Evolutionary conservation across 1,140 invertebrate species (phyloP), one percentile per base, ranked within the genome.

Genomic region (Venturia canescens): DNA sequence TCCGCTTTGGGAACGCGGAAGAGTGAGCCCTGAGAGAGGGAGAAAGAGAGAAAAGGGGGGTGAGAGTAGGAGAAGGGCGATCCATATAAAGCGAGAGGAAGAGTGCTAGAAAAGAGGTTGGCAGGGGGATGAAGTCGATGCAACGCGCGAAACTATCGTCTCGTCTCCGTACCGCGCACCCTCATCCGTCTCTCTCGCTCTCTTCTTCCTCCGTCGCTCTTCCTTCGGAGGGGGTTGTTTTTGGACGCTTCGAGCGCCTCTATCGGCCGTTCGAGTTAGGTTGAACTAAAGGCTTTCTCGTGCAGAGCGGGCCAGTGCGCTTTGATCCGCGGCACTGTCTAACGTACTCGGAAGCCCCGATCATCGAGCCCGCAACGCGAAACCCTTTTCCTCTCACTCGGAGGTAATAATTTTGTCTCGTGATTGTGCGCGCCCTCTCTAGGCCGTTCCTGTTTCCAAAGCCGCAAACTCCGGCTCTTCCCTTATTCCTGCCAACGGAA

Each of bases 321-420:
- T 83, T 86, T 86, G 88, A 87, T 88, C 85, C 87, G 87, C 86
- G 87, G 85, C 82, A 84, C 84, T 82, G 87, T 84, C 84, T 84
- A 83, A 87, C 86, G 86, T 85, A 83, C 84, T 53, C 18, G 50
- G 16, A 53, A 53, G 80, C 80, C 81, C 69, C 75, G 83, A 81
- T 70, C 79, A 81, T 83, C 78, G 83, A 82, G 84, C 84, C 69
- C 72, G 80, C 72, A 79, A n/a, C 48, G 34, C 78, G n/a, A 13
- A 75, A 53, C 50, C 74, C 78, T 11, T 34, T 7, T 34, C 31
- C 31, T 34, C 7, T 7, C 31, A 3, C 38, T 44, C 7, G 11
- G 7, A 53, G 18, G n/a, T 53, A n/a, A 53, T n/a, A n/a, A 53
- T 21, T 53, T 53, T 53, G 6, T 44, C 38, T 44, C 18, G 50